Percentiles rank a stretch among this genome's conserved stretches.
These are phyloP conservation scores for Naso thynnoides DNA, from an alignment of 2,797 vertebrate genomes.

Conservation along the genomic window DNA sequence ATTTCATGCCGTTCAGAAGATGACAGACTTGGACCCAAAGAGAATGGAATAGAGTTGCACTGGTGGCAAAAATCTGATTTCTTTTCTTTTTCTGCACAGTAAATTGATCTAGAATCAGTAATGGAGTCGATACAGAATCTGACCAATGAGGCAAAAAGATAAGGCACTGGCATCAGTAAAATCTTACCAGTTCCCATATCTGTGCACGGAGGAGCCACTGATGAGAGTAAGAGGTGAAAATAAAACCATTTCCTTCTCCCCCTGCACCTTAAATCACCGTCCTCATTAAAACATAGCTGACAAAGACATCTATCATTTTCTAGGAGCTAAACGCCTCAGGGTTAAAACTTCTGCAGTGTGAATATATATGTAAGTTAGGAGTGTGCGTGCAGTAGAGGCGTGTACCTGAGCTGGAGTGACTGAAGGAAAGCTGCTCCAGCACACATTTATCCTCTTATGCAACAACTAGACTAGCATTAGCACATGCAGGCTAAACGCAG, in stretches of 20 bases:
- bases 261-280: slow-evolving; percentile 14
- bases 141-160: no score
- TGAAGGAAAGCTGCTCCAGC: slow-evolving; percentile 56
- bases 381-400: slow-evolving; percentile 11
- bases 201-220: not conserved
- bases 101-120: no score
- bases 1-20: no score
- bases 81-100: no score
- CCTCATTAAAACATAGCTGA: slow-evolving; percentile 35
- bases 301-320: slow-evolving; percentile 29
- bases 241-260: slow-evolving; percentile 7
- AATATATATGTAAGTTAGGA: slow-evolving; percentile 15
- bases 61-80: no score
- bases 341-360: slow-evolving; percentile 43
- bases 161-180: no score
- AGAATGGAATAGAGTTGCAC: no score
- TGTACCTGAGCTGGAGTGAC: slow-evolving; percentile 37
- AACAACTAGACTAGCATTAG: slow-evolving; percentile 73
- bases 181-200: no score
- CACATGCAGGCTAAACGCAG: slow-evolving; percentile 57
- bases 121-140: no score
- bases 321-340: slow-evolving; percentile 20
- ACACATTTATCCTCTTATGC: slow-evolving; percentile 81
- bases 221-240: slow-evolving; percentile 13
- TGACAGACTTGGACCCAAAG: no score